phyloP scores from a whole-genome alignment of 2,797 vertebrate species.

The Diceros bicornis region DNA sequence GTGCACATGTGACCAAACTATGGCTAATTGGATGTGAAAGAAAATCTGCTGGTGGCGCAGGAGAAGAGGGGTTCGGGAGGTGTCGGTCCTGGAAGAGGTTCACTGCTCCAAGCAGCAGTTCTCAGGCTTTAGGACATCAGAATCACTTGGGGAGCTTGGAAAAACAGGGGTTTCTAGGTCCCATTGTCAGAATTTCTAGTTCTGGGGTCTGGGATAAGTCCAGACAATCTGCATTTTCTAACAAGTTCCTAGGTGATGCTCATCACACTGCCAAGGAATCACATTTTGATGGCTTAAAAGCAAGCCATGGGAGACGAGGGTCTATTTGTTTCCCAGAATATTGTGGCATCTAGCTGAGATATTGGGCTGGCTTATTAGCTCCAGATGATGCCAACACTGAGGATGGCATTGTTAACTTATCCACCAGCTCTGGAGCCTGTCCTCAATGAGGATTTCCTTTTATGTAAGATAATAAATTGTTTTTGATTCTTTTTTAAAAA shows the following conservation, averaged over 20 bases:
- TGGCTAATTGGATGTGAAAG: not conserved
- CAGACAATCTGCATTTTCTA: not conserved
- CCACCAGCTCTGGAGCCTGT: not conserved
- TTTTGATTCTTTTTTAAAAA: not conserved
- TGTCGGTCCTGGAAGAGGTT: not conserved
- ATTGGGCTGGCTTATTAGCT: fast-evolving
- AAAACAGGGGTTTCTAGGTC: not conserved
- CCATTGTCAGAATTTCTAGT: not conserved
- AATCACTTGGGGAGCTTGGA: not conserved
- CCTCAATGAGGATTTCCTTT: not conserved
- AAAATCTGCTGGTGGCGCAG: not conserved
- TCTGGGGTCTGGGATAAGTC: not conserved
- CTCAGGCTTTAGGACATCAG: not conserved
- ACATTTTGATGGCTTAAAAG: not conserved
- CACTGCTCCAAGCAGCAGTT: not conserved
- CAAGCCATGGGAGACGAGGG: fast-evolving
- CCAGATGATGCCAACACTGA: not conserved
- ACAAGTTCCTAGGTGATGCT: not conserved
- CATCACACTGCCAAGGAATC: not conserved
- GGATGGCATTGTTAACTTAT: not conserved
- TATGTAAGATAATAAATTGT: not conserved
- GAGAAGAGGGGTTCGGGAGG: not conserved
- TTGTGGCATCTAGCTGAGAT: not conserved
- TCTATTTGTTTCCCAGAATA: not conserved
- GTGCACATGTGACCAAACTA: no score